A percentile compares a stretch with the other conserved stretches of the same genome.
phyloP scores from a whole-genome alignment of 2,888 invertebrate species.

The Drosophila algonquin region DNA sequence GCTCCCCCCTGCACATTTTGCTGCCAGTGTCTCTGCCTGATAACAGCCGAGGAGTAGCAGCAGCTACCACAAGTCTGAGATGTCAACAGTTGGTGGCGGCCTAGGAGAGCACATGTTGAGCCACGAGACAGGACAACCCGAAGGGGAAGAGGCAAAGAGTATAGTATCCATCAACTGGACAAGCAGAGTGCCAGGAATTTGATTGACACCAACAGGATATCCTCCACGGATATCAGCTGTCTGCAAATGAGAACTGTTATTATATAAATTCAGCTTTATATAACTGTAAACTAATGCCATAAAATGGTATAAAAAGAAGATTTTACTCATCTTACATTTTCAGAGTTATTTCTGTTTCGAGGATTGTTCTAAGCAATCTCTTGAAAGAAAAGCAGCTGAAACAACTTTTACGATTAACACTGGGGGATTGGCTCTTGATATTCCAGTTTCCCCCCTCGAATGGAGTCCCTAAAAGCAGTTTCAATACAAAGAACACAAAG shows the following conservation, averaged over 20 bases:
- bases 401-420: too few species aligned
- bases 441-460: background rate
- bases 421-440: background rate
- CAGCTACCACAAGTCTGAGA: conserved; percentile 31
- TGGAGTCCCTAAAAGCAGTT: background rate
- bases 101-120: conserved; percentile 40
- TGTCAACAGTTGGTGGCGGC: conserved; percentile 37
- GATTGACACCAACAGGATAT: background rate
- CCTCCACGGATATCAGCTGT: background rate
- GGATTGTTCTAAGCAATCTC: background rate
- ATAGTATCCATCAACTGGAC: conserved; percentile 13
- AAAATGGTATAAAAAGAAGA: too few species aligned
- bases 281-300: too few species aligned
- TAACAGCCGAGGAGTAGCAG: conserved; percentile 6
- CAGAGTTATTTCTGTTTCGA: too few species aligned
- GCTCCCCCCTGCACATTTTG: conserved; percentile 28
- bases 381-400: background rate
- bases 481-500: background rate
- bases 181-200: conserved; percentile 4
- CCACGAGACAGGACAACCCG: conserved; percentile 1
- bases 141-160: conserved; percentile 6
- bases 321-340: too few species aligned
- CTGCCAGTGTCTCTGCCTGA: conserved; percentile 31
- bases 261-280: background rate
- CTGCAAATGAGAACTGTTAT: too few species aligned